A percentile compares a stretch with the other conserved stretches of the same genome.
Conservation (phyloP, 2,113 vertebrate genomes). For the Hyaena hyaena region DNA sequence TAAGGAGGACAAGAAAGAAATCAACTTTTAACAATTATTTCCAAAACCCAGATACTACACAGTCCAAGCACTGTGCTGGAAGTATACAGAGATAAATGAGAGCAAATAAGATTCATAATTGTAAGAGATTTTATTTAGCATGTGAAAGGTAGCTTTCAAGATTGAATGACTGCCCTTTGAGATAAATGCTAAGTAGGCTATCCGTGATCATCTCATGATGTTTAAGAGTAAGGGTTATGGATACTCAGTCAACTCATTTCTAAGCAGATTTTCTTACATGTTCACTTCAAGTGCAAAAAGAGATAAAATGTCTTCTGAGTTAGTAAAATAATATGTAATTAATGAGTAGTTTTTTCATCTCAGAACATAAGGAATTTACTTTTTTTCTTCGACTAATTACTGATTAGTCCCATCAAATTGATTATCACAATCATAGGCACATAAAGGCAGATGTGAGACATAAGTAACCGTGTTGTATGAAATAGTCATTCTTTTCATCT, state of each 20-base stretch:
- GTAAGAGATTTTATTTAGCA: neutral
- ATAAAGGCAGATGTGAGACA: conserved; percentile 5
- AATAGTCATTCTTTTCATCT: conserved; percentile 50
- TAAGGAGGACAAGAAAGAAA: neutral
- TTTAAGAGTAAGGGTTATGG: neutral
- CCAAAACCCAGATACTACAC: neutral
- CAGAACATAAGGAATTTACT: neutral
- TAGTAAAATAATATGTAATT: conserved; percentile 38
- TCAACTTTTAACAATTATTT: neutral
- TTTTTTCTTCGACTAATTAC: neutral
- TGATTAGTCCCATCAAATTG: neutral
- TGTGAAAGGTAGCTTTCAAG: conserved; percentile 15
- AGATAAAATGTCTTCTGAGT: conserved; percentile 9
- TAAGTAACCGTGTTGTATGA: neutral
- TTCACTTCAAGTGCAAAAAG: conserved; percentile 17
- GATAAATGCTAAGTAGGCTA: neutral
- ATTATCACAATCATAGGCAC: neutral
- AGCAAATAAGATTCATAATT: neutral
- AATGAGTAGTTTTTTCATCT: neutral
- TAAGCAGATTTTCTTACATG: conserved; percentile 14
- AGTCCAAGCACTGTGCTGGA: neutral
- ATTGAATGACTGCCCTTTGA: neutral
- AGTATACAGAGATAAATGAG: neutral
- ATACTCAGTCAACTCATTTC: neutral
- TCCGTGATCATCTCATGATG: conserved; percentile 11